Base-by-base conservation (phyloP, 92 coral and sea anemone genomes). In the Zoanthus gigantus region DNA sequence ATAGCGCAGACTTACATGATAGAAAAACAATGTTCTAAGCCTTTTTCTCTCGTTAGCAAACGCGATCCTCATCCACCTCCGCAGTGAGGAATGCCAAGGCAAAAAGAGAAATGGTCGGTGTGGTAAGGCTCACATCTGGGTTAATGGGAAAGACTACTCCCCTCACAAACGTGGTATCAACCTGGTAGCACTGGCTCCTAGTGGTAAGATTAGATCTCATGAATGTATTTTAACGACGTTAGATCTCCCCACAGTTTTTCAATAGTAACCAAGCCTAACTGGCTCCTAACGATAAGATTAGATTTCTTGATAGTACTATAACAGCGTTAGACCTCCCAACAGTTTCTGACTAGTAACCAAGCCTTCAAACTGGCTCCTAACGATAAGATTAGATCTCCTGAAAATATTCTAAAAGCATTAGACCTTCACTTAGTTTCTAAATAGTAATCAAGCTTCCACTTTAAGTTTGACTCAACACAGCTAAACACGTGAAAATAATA, bases 81-180 rank as follows among this genome's bases (percentile, higher is more conserved):
- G 85, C 52, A 81, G 85, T 42, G 84, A 61, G 44, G 84, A 56
- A 31, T 79, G 83, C 31, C 58, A 79, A 23, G 83, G 58, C 23
- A 60, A 16, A 17, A 0, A 37, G 16, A 60, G 56, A 16, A 57
- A 60, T 45, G 48, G 83, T 9, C 72, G 74, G 3, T 65, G 85
- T 18, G 74, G 85, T 8, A 81, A 61, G 65, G 85, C 74, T 81
- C 23, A 81, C 46, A 81, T 81, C 58, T 7, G 12, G 56, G 85
- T 81, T 68, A 47, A 29, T 5, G 85, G 85, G 3, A 81, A 81
- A 32, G 85, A 81, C 31, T 81, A 81, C 61, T 81, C 85, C n/a
- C 85, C 74, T 3, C 75, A 65, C 44, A 81, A 47, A 45, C 85
- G 60, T 44, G 85, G 85, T 63, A 46, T 32, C 13, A 81, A 81